Evolutionary conservation across 2,113 vertebrate species (phyloP).

Genomic region (Paraplagusia blochii): DNA sequence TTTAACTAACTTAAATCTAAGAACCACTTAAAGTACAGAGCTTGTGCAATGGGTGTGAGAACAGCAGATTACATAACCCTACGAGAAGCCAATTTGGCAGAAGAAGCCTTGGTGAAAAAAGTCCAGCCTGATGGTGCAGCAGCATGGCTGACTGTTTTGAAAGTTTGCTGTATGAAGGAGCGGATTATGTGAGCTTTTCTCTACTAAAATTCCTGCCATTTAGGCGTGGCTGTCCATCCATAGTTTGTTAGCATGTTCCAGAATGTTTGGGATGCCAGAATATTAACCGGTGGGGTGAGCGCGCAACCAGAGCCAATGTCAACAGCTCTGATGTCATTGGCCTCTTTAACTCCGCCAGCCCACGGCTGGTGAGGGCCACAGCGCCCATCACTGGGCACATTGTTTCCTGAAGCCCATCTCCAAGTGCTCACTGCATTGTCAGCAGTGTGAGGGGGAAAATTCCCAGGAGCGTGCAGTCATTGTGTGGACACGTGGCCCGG

Average conservation of each 20-base stretch:
- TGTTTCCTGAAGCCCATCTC: constrained; percentile 18
- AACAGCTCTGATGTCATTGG: constrained; percentile 60
- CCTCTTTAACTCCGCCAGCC: constrained; percentile 42
- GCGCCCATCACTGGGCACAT: constrained; percentile 33
- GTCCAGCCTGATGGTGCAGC: constrained; percentile 2
- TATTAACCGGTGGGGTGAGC: constrained; percentile 71
- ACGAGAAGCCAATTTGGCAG: neutral
- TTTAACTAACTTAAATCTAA: too few relatives aligned
- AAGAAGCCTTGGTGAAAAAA: neutral
- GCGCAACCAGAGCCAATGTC: constrained; percentile 65
- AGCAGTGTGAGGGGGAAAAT: constrained; percentile 32
- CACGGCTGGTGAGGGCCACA: constrained; percentile 52
- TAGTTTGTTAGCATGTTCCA: constrained; percentile 65
- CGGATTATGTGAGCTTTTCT: constrained; percentile 73
- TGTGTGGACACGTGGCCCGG: constrained; percentile 2
- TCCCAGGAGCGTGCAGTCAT: constrained; percentile 35
- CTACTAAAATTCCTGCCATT: constrained; percentile 65
- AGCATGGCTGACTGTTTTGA: constrained; percentile 47
- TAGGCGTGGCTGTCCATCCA: constrained; percentile 46
- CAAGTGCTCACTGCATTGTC: constrained; percentile 22
- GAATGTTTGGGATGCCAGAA: constrained; percentile 77
- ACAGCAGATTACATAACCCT: neutral
- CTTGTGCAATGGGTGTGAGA: neutral
- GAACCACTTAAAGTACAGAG: neutral
- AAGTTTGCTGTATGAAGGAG: constrained; percentile 49